Base-by-base conservation (phyloP, 2,888 invertebrate genomes). In the Dryadula phaetusa region DNA sequence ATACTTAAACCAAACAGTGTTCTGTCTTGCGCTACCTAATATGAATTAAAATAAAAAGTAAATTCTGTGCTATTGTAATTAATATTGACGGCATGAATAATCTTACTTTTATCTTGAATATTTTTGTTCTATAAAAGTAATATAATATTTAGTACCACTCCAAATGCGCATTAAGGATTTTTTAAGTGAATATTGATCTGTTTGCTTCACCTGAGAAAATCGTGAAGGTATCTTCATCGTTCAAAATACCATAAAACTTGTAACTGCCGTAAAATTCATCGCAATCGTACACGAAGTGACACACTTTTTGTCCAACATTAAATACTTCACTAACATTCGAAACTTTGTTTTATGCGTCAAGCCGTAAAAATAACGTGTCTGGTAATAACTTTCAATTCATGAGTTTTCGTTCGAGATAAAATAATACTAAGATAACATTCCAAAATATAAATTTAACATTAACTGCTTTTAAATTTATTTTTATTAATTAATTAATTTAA, bases 281-380 rank as follows among this genome's bases (percentile, higher is more conserved):
- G 72, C 77, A 77, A 82, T 83, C 78, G 80, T 78, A 83, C 78
- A 60, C 73, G 74, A 72, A 75, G 72, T 79, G 63, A 62, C 75
- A 74, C 73, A 76, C 73, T 76, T 79, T 79, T 77, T 77, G 78
- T 75, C 75, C 75, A 72, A 70, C 72, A 77, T 82, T 77, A 80
- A 82, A 79, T 79, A 79, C 78, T 82, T 82, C 77, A 70, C 74
- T 75, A 73, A 70, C 73, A 73, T 74, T 72, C 67, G 63, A 71
- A 74, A 75, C 67, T 76, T 71, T 42, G 69, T 66, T 67, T 64
- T 63, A 67, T 44, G 52, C 34, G 32, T 67, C 62, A 64, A 67
- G 60, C 71, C 70, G 67, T 76, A 67, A 76, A 75, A 56, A 70
- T 75, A 75, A 74, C 64, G n/a, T 58, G 42, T 58, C 52, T 56